Conservation (phyloP, 2,888 invertebrate genomes). For the Linyphia triangularis region DNA sequence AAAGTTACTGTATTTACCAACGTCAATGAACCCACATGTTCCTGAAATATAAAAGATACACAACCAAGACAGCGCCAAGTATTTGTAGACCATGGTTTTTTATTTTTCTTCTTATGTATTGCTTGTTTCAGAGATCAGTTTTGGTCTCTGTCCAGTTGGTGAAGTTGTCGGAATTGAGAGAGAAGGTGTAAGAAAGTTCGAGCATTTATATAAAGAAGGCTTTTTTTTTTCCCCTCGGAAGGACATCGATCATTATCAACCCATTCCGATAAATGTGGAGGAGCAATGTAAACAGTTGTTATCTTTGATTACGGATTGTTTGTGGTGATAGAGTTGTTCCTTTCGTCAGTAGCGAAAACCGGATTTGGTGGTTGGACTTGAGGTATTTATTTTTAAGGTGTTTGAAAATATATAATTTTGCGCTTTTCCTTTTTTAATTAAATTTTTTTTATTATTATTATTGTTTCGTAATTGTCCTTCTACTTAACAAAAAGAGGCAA, state of each 20-base stretch:
- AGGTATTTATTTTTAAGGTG: no score
- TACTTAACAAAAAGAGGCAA: no score
- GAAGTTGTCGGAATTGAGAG: neutral
- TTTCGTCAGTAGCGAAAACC: neutral
- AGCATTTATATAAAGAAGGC: conserved; percentile 26
- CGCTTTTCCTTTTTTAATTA: no score
- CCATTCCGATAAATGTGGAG: neutral
- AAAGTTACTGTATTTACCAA: conserved; percentile 51
- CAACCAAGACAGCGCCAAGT: neutral
- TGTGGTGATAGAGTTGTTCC: conserved; percentile 43
- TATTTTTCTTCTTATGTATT: no score
- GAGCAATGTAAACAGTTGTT: conserved; percentile 37
- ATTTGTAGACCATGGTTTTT: conserved; percentile 6
- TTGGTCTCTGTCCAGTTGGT: neutral
- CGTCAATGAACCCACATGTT: neutral
- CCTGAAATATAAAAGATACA: neutral
- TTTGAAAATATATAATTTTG: no score
- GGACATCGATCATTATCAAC: neutral
- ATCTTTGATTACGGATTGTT: conserved; percentile 34
- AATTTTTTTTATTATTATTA: no score
- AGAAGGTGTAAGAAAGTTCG: neutral
- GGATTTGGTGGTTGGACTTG: neutral
- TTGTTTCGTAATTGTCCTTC: no score
- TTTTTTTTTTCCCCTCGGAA: neutral
- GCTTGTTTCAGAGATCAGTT: neutral